Base-by-base conservation (phyloP, 2,888 invertebrate species). In the Agriopis aurantiaria region DNA sequence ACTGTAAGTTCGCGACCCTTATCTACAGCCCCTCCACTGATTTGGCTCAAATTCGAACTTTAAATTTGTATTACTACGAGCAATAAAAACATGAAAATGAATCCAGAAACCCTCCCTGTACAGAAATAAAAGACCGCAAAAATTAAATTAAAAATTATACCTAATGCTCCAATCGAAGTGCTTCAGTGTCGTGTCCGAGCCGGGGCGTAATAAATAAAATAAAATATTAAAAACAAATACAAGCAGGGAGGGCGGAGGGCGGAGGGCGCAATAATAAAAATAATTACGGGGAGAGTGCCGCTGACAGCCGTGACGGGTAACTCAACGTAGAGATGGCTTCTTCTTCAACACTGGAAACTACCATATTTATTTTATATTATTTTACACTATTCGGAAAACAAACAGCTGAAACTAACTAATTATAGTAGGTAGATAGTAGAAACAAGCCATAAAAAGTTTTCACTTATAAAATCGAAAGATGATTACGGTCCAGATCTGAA, bases 281-380 rank as follows among this genome's bases (percentile, higher is more conserved):
- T 91, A 91, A 91, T 91, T 91, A 91, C 88, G 82, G 83, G 79
- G 80, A 78, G 88, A 77, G 85, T 91, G 91, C 82, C 85, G 75
- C 75, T 90, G 89, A 90, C 90, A 84, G 85, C 76, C 78, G 76
- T 70, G 77, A 76, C 77, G 71, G 67, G 77, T 10, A 71, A 0
- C 0, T 0, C 5, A 61, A 65, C 69, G 60, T 81, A 86, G 89
- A 89, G 73, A 12, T 0, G 73, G 82, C 76, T 81, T 72, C 60
- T 46, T n/a, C 23, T 3, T 33, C 33, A 33, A 33, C 33, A 33
- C 33, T 33, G 33, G 33, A 33, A 33, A 33, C 33, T 33, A 3
- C 33, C 33, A 5, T 33, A 33, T 33, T n/a, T n/a, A n/a, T n/a
- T n/a, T n/a, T n/a, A n/a, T n/a, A n/a, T n/a, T n/a, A n/a, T n/a